Conservation (phyloP, 2,113 vertebrate species). For the Pelodiscus sinensis region DNA sequence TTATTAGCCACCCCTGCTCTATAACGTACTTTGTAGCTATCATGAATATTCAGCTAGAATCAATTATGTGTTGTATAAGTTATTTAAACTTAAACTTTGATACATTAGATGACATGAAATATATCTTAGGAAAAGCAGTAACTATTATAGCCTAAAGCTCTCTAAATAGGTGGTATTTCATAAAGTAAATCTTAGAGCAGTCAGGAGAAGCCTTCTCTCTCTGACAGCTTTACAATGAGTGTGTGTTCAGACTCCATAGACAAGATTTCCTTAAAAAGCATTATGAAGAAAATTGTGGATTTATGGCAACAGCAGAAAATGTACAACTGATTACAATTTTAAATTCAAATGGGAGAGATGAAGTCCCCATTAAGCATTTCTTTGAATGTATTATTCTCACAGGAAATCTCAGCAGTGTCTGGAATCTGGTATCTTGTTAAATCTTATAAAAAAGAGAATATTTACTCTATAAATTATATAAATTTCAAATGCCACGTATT, state of each 20-base stretch:
- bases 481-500: background rate
- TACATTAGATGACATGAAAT: slow-evolving; percentile 20
- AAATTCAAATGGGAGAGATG: slow-evolving; percentile 37
- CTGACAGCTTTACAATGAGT: slow-evolving; percentile 21
- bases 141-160: slow-evolving; percentile 12
- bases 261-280: slow-evolving; percentile 18
- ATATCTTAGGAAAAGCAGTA: background rate
- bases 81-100: slow-evolving; percentile 18
- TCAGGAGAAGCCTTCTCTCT: background rate
- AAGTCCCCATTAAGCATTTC: background rate
- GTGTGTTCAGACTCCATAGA: background rate
- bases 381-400: slow-evolving; percentile 31
- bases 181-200: background rate
- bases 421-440: slow-evolving; percentile 8
- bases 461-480: background rate
- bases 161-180: background rate
- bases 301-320: background rate
- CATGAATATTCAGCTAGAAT: background rate
- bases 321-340: slow-evolving; percentile 31
- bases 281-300: slow-evolving; percentile 5
- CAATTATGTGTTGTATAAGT: background rate
- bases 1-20: too few species aligned
- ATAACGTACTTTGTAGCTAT: background rate
- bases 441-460: background rate
- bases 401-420: slow-evolving; percentile 7